Evolutionary conservation across 2,113 vertebrate species (phyloP).

Genomic region (Phoenicopterus ruber): DNA sequence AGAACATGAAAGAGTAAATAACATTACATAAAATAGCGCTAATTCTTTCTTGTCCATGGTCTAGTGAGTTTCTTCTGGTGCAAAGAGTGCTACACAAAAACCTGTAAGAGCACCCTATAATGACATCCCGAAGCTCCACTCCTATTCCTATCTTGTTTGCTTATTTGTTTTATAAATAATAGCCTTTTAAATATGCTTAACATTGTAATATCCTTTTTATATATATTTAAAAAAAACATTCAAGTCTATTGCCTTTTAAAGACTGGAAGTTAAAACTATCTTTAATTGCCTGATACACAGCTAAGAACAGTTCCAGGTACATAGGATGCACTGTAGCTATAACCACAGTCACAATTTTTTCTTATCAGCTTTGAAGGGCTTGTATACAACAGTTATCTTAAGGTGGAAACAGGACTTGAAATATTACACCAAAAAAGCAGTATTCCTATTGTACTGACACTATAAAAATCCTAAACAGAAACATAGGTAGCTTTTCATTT

Average conservation of each 20-base stretch:
- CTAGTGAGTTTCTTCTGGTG: background rate
- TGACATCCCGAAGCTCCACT: background rate
- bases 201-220: background rate
- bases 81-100: background rate
- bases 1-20: conserved; percentile 2
- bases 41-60: background rate
- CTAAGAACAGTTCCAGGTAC: background rate
- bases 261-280: background rate
- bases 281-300: background rate
- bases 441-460: background rate
- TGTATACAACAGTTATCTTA: background rate
- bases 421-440: background rate
- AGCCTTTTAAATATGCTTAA: background rate
- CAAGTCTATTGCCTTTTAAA: background rate
- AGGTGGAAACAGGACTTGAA: background rate
- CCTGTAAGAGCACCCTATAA: background rate
- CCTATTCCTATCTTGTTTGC: background rate
- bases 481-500: background rate
- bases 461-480: background rate
- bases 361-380: background rate
- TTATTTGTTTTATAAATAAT: background rate
- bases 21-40: background rate
- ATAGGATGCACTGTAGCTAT: background rate
- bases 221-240: background rate
- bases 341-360: background rate